Conservation (phyloP, 2,888 invertebrate species). For the Scaptomyza polygonia region DNA sequence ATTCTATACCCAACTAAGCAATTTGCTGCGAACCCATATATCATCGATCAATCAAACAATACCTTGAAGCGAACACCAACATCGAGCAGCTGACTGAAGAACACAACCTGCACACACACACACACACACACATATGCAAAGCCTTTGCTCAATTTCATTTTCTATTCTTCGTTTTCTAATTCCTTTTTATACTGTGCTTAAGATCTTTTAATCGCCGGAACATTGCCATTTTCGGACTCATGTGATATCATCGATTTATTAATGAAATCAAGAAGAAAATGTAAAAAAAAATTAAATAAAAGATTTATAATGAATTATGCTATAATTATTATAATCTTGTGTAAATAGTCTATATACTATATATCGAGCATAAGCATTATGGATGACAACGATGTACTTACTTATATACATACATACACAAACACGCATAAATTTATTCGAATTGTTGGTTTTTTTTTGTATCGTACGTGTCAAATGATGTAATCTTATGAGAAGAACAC, state of each 20-base stretch:
- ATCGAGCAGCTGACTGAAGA: slow-evolving; percentile 73
- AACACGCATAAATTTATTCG: slow-evolving; percentile 36
- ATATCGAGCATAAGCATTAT: slow-evolving; percentile 65
- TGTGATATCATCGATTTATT: slow-evolving; percentile 83
- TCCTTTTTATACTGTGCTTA: slow-evolving; percentile 51
- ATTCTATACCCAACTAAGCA: slow-evolving; percentile 55
- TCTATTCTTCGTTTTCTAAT: slow-evolving; percentile 16
- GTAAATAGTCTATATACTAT: slow-evolving; percentile 72
- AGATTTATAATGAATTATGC: slow-evolving; percentile 38
- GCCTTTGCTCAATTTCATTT: slow-evolving; percentile 15
- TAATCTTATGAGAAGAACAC: slow-evolving; percentile 65
- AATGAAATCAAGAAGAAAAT: slow-evolving; percentile 68
- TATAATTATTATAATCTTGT: slow-evolving; percentile 59
- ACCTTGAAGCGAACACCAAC: slow-evolving; percentile 48
- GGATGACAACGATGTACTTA: slow-evolving; percentile 58
- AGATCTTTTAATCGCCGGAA: slow-evolving; percentile 82
- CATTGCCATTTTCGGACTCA: slow-evolving; percentile 82
- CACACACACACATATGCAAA: slow-evolving; percentile 37
- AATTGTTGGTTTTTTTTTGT: slow-evolving; percentile 45
- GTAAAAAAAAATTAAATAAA: slow-evolving; percentile 45
- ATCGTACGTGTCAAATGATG: slow-evolving; percentile 48
- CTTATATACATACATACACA: slow-evolving; percentile 42
- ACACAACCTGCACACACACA: slow-evolving; percentile 56
- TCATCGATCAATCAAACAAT: slow-evolving; percentile 45
- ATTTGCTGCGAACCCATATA: slow-evolving; percentile 53